Percentiles rank a stretch among this genome's conserved stretches.
These are phyloP conservation scores for Acrossocheilus fasciatus DNA, from an alignment of 2,797 vertebrate species.

Conservation along the genomic window DNA sequence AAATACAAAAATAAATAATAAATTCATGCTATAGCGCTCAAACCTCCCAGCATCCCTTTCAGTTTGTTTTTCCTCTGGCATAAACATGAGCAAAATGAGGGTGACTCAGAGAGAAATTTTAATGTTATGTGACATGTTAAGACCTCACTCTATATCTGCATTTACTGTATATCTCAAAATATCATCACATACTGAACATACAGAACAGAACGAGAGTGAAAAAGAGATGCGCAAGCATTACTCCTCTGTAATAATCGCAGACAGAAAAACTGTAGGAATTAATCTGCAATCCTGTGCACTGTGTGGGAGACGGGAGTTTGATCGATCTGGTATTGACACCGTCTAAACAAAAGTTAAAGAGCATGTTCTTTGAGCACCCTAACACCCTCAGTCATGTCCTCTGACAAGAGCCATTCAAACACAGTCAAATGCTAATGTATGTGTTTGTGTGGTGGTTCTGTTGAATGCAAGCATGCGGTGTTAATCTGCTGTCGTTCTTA, in stretches of 20 bases:
- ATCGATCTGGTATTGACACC: background rate
- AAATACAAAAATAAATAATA: background rate
- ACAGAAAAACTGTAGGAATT: background rate
- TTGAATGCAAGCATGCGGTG: background rate
- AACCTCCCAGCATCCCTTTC: background rate
- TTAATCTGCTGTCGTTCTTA: constrained; percentile 16
- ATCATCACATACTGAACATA: background rate
- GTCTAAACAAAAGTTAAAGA: constrained; percentile 11
- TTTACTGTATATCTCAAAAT: background rate
- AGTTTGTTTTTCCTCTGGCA: constrained; percentile 1
- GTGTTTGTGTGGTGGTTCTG: background rate
- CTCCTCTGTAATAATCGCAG: background rate
- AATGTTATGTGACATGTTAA: background rate
- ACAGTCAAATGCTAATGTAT: background rate
- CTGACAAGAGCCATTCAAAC: background rate
- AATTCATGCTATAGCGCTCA: background rate
- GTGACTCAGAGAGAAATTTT: background rate
- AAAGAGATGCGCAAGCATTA: background rate
- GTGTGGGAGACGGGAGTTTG: too few species aligned
- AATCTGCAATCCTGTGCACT: background rate
- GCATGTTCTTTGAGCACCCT: background rate
- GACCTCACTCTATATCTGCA: constrained; percentile 14
- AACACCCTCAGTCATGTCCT: background rate
- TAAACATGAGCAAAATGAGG: constrained; percentile 12
- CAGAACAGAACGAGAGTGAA: background rate